Conservation (phyloP, 1,140 invertebrate genomes). For the Solen grandis region DNA sequence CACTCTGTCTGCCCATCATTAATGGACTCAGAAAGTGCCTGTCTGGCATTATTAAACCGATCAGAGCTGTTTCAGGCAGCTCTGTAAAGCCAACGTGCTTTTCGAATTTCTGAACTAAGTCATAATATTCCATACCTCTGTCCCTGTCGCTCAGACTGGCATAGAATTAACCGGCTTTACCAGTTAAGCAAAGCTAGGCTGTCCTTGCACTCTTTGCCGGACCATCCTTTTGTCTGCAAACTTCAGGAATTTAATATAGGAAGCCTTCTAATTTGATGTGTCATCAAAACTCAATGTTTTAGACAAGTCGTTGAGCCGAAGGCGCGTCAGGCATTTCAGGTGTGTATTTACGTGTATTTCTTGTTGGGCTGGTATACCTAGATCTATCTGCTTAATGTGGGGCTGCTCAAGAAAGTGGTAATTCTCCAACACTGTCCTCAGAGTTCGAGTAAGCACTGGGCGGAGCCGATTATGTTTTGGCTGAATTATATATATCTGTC, state of each 20-base stretch:
- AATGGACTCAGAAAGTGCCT: neutral
- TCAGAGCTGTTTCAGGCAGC: slow-evolving; percentile 19
- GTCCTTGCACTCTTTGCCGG: slow-evolving; percentile 10
- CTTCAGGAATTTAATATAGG: slow-evolving; percentile 6
- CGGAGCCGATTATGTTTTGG: neutral
- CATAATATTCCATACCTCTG: slow-evolving; percentile 22
- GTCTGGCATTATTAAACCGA: slow-evolving; percentile 34
- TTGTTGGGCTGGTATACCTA: neutral
- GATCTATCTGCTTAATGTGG: neutral
- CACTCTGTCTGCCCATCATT: slow-evolving; percentile 21
- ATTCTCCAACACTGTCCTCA: neutral
- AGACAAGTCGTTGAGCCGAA: neutral
- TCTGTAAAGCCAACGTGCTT: slow-evolving; percentile 17
- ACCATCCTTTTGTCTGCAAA: slow-evolving; percentile 19
- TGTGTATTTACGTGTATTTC: neutral
- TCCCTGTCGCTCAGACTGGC: neutral
- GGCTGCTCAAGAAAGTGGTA: too few relatives aligned
- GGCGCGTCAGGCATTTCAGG: neutral
- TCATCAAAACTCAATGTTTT: slow-evolving; percentile 8
- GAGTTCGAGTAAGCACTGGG: too few relatives aligned
- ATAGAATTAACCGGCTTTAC: slow-evolving; percentile 15
- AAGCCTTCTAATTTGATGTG: slow-evolving; percentile 8
- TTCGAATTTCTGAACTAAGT: neutral
- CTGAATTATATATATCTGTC: neutral
- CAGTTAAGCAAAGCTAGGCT: neutral